These are phyloP conservation scores for Lepidostoma basale DNA, from an alignment of 1,140 invertebrate species.

Conservation along the genomic window DNA sequence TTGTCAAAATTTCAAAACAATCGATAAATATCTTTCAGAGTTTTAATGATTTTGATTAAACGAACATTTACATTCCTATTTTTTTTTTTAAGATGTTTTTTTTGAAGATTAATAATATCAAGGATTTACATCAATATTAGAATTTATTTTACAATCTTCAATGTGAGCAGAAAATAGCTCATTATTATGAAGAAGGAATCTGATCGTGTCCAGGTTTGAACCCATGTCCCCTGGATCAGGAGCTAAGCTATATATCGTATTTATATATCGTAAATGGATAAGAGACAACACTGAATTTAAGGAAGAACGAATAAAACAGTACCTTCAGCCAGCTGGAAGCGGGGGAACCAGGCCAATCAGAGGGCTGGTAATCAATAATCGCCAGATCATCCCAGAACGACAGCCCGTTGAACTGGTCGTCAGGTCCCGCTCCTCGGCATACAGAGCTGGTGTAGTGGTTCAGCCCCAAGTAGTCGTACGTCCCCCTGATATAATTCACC, in stretches of 20 bases:
- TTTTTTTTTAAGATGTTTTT: too few species aligned
- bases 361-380: conserved; percentile 56
- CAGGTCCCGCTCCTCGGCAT: conserved; percentile 52
- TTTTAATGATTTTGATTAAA: too few species aligned
- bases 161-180: too few species aligned
- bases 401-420: conserved; percentile 50
- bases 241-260: not conserved
- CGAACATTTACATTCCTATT: too few species aligned
- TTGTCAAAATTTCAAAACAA: too few species aligned
- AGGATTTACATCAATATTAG: too few species aligned
- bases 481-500: conserved; percentile 63
- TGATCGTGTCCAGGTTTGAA: not conserved
- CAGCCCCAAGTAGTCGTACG: conserved; percentile 68
- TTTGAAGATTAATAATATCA: too few species aligned
- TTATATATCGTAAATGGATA: not conserved
- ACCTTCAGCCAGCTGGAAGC: conserved; percentile 60
- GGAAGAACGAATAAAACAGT: too few species aligned
- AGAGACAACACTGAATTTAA: not conserved
- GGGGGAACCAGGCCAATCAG: conserved; percentile 51
- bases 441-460: conserved; percentile 64
- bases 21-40: too few species aligned
- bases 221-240: too few species aligned
- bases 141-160: too few species aligned
- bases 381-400: conserved; percentile 61
- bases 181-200: not conserved